phyloP scores from a whole-genome alignment of 2,113 vertebrate species.

The Eclectus roratus region DNA sequence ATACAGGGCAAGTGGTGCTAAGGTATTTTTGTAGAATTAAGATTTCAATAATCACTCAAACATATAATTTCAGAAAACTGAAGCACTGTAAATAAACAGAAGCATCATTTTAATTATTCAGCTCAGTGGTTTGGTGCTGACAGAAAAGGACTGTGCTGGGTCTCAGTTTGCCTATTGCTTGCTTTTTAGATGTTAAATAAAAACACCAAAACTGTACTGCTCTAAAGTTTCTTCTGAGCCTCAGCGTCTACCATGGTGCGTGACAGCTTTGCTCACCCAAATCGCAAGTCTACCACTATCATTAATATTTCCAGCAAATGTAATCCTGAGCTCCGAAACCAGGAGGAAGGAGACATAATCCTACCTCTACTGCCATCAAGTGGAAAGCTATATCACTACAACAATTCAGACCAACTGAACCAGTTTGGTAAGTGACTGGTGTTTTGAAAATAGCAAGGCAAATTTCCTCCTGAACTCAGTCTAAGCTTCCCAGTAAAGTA shows the following conservation, averaged over 20 bases:
- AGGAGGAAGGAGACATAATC: background rate
- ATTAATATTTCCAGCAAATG: background rate
- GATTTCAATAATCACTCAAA: background rate
- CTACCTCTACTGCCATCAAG: slow-evolving; percentile 52
- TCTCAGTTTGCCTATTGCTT: background rate
- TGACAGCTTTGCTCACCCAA: fast-evolving
- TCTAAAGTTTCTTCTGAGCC: background rate
- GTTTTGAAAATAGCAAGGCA: background rate
- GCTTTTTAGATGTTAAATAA: background rate
- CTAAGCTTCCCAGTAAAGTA: background rate
- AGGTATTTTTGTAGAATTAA: background rate
- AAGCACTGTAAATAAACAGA: background rate
- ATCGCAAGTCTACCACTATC: background rate
- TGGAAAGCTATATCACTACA: slow-evolving; percentile 48
- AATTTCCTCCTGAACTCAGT: background rate
- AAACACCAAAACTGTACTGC: background rate
- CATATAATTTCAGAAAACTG: background rate
- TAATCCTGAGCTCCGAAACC: background rate
- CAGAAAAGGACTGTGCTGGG: background rate
- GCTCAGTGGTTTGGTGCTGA: background rate
- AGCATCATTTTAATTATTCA: background rate
- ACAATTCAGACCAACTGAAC: background rate
- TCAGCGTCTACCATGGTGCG: background rate
- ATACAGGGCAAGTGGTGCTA: background rate
- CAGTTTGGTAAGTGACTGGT: background rate